phyloP scores from a whole-genome alignment of 2,797 vertebrate species.

The Picus viridis region DNA sequence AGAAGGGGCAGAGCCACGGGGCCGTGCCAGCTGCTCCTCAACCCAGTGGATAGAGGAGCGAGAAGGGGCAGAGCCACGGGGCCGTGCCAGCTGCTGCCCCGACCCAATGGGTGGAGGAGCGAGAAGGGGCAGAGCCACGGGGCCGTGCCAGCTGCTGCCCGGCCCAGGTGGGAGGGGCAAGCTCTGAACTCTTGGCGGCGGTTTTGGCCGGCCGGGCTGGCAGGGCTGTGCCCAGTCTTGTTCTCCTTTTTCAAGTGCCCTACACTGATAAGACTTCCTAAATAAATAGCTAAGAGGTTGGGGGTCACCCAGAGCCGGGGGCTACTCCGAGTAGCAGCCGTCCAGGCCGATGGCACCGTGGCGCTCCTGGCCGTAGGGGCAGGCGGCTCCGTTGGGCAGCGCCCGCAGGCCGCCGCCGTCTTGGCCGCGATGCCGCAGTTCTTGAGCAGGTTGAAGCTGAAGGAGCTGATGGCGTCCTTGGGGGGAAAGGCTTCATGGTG shows the following conservation, averaged over 20 bases:
- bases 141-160: too few relatives aligned
- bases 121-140: too few relatives aligned
- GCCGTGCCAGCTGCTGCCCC: too few relatives aligned
- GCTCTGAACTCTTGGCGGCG: constrained; percentile 12
- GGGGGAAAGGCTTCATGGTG: constrained; percentile 98
- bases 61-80: too few relatives aligned
- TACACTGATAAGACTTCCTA: constrained; percentile 83
- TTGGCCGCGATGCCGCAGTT: constrained; percentile 90
- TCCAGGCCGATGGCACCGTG: constrained; percentile 88
- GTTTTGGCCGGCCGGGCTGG: neutral
- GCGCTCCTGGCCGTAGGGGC: constrained; percentile 83
- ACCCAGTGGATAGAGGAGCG: too few relatives aligned
- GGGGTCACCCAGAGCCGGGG: constrained; percentile 76
- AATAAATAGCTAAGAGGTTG: constrained; percentile 85
- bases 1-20: too few relatives aligned
- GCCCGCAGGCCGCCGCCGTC: constrained; percentile 83
- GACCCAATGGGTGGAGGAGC: too few relatives aligned
- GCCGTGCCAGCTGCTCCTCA: too few relatives aligned
- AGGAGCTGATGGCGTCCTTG: constrained; percentile 88
- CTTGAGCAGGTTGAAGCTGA: constrained; percentile 92
- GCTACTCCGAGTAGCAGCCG: constrained; percentile 92
- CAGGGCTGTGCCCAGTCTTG: constrained; percentile 75
- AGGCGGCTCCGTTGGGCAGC: constrained; percentile 86
- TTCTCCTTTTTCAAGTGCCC: constrained; percentile 86
- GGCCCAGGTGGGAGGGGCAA: neutral